A percentile compares a stretch with the other conserved stretches of the same genome.
phyloP scores from a whole-genome alignment of 2,113 vertebrate genomes.

The Malurus elegans region DNA sequence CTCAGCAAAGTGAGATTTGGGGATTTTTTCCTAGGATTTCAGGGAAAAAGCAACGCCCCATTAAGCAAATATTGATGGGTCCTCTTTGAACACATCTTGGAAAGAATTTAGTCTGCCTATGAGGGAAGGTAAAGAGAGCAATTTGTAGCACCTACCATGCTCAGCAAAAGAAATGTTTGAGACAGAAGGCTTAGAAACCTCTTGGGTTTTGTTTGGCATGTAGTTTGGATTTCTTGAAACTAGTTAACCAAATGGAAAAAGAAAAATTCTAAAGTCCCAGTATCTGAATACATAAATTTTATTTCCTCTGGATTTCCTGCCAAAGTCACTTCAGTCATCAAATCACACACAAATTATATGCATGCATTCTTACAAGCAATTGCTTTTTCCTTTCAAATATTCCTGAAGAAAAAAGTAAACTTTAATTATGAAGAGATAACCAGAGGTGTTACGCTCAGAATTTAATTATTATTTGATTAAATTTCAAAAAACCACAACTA shows the following conservation, averaged over 20 bases:
- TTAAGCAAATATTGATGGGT: not conserved
- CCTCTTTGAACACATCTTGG: not conserved
- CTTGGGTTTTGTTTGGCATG: not conserved
- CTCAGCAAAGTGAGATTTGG: not conserved
- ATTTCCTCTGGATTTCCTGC: not conserved
- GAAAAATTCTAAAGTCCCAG: not conserved
- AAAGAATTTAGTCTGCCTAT: not conserved
- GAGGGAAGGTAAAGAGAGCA: not conserved
- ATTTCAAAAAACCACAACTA: conserved; percentile 59
- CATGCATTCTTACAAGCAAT: conserved; percentile 22
- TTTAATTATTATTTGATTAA: conserved; percentile 80
- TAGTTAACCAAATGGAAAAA: not conserved
- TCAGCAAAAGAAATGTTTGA: not conserved
- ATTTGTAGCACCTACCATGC: not conserved
- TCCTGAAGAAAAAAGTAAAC: conserved; percentile 56
- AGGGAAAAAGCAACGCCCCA: not conserved
- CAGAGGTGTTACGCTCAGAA: conserved; percentile 69
- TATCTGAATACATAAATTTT: not conserved
- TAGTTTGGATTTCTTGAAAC: not conserved
- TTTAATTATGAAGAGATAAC: conserved; percentile 77
- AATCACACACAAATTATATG: conserved; percentile 23
- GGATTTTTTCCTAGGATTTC: not conserved
- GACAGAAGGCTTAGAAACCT: not conserved
- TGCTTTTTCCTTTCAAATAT: conserved; percentile 37
- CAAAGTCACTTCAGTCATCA: conserved; percentile 54